phyloP scores from a whole-genome alignment of 2,113 vertebrate species.

The Mungos mungo region DNA sequence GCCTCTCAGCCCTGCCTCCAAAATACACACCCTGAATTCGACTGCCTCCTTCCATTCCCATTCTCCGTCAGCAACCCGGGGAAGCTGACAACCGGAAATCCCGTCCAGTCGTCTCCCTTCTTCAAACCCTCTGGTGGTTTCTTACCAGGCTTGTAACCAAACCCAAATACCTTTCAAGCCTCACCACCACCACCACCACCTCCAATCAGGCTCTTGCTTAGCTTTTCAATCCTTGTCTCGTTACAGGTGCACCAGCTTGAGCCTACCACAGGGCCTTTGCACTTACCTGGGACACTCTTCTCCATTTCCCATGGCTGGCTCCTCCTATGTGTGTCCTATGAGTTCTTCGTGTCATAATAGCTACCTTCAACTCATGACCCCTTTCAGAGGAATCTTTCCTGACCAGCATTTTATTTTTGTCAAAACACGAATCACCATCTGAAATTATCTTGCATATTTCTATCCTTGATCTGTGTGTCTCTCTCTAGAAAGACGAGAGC shows the following conservation, averaged over 20 bases:
- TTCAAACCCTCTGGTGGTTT: neutral
- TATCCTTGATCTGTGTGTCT: neutral
- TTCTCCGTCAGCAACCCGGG: neutral
- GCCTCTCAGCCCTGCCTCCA: neutral
- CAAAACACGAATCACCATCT: neutral
- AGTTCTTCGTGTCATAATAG: neutral
- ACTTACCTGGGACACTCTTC: neutral
- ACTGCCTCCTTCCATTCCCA: neutral
- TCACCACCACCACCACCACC: neutral
- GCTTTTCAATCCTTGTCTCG: neutral
- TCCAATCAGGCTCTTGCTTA: neutral
- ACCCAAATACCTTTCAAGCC: neutral
- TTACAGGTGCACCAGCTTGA: neutral
- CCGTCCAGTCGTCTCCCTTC: too few relatives aligned
- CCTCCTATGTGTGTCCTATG: neutral
- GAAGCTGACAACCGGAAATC: neutral
- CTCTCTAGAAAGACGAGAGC: neutral
- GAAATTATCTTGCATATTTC: neutral
- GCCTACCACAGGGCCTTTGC: neutral
- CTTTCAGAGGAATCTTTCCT: neutral
- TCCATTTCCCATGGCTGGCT: neutral
- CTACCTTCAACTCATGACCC: neutral
- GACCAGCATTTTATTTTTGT: neutral
- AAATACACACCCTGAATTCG: neutral
- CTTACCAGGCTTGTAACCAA: neutral